A percentile compares a stretch with the other conserved stretches of the same genome.
These are phyloP conservation scores for Gonioctena quinquepunctata DNA, from an alignment of 1,140 invertebrate species.

Conservation along the genomic window DNA sequence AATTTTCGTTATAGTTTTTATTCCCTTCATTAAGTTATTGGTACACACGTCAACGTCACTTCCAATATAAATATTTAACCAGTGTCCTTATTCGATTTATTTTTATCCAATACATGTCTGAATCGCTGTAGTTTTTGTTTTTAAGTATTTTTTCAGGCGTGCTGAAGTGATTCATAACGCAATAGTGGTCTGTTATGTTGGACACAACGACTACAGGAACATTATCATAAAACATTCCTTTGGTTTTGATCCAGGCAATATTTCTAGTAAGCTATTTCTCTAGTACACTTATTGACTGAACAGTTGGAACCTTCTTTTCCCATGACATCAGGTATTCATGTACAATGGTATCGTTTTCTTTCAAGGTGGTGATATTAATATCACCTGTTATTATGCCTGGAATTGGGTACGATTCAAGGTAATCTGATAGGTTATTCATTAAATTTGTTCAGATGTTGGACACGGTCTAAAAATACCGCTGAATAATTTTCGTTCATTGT, in stretches of 20 bases:
- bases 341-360: not conserved
- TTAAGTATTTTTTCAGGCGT: no score
- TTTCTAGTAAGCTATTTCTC: not conserved
- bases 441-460: not conserved
- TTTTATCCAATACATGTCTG: no score
- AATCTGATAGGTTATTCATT: not conserved
- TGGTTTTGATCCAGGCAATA: not conserved
- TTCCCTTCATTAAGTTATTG: no score
- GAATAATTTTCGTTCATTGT: not conserved
- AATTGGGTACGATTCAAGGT: not conserved
- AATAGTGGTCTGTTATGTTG: no score
- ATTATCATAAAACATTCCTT: no score
- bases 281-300: not conserved
- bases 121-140: no score
- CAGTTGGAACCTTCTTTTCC: not conserved
- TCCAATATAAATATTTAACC: no score
- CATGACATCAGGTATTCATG: not conserved
- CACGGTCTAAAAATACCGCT: not conserved
- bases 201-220: no score
- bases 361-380: not conserved
- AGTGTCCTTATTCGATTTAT: no score
- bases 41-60: no score
- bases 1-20: no score
- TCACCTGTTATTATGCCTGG: not conserved
- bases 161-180: no score